Percentiles rank a stretch among this genome's conserved stretches.
These are phyloP conservation scores for Ceratotherium simum DNA, from an alignment of 2,113 vertebrate species.

Conservation along the genomic window DNA sequence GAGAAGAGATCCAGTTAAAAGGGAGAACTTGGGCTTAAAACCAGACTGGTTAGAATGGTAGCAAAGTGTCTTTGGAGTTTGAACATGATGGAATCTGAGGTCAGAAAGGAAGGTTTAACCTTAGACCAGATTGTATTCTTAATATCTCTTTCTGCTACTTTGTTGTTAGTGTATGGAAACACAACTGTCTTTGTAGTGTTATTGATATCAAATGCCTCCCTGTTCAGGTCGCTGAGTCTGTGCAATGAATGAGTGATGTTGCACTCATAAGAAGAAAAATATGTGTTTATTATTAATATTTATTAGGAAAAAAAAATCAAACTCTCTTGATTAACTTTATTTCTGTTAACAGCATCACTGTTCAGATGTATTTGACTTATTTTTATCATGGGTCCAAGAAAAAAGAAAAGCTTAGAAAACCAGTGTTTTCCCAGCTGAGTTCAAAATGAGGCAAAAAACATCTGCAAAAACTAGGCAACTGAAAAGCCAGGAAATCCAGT, in stretches of 20 bases:
- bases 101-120: not conserved
- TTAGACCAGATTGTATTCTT: not conserved
- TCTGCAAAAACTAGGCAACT: slow-evolving; percentile 69
- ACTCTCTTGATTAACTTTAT: slow-evolving; percentile 9
- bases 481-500: slow-evolving; percentile 67
- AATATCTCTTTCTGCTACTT: no score
- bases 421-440: not conserved
- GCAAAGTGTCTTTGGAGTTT: not conserved
- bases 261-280: not conserved
- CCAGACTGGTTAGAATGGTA: not conserved
- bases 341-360: not conserved
- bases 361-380: not conserved
- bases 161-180: no score
- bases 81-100: not conserved
- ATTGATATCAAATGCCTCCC: not conserved
- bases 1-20: not conserved
- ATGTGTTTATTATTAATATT: not conserved
- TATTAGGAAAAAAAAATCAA: not conserved
- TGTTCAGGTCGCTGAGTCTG: not conserved
- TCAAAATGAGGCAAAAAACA: slow-evolving; percentile 55
- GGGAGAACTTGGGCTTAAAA: not conserved
- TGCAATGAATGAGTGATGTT: not conserved
- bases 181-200: not conserved
- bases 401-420: not conserved
- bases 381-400: not conserved